These are phyloP conservation scores for Hesperophylax magnus DNA, from an alignment of 1,140 invertebrate genomes.

Conservation along the genomic window DNA sequence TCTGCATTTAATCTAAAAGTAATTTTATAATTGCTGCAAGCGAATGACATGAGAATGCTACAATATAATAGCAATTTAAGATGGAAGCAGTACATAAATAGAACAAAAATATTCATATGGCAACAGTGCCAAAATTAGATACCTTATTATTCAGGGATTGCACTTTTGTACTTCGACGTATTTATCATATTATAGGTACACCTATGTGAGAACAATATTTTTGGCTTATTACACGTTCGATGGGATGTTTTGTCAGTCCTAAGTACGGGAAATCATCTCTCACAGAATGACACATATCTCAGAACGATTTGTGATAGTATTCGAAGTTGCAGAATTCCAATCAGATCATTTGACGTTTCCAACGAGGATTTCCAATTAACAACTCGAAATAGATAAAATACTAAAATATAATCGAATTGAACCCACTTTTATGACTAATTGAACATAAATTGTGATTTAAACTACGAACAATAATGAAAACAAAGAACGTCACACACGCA, in stretches of 20 bases:
- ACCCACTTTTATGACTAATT: constrained; percentile 58
- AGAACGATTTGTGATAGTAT: constrained; percentile 48
- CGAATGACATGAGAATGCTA: constrained; percentile 46
- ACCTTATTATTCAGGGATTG: constrained; percentile 49
- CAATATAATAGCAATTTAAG: constrained; percentile 50
- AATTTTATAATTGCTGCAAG: constrained; percentile 40
- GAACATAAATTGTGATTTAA: constrained; percentile 60
- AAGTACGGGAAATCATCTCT: constrained; percentile 41
- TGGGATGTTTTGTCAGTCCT: constrained; percentile 24
- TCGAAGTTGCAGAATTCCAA: constrained; percentile 49
- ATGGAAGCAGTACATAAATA: constrained; percentile 53
- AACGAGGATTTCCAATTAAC: constrained; percentile 56
- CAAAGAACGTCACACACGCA: constrained; percentile 72
- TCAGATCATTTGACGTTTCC: constrained; percentile 49
- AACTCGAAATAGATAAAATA: constrained; percentile 63
- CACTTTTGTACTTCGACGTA: constrained; percentile 36
- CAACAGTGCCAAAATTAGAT: constrained; percentile 53
- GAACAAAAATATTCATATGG: constrained; percentile 53
- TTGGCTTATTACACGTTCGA: not conserved
- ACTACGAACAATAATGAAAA: constrained; percentile 67
- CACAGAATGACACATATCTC: constrained; percentile 50
- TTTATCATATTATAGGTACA: not conserved
- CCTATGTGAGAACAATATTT: not conserved
- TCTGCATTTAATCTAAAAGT: not conserved
- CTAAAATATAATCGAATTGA: constrained; percentile 58